A percentile compares a stretch with the other conserved stretches of the same genome.
Conservation (phyloP, 2,888 invertebrate genomes). For the Nomada lathburiana region DNA sequence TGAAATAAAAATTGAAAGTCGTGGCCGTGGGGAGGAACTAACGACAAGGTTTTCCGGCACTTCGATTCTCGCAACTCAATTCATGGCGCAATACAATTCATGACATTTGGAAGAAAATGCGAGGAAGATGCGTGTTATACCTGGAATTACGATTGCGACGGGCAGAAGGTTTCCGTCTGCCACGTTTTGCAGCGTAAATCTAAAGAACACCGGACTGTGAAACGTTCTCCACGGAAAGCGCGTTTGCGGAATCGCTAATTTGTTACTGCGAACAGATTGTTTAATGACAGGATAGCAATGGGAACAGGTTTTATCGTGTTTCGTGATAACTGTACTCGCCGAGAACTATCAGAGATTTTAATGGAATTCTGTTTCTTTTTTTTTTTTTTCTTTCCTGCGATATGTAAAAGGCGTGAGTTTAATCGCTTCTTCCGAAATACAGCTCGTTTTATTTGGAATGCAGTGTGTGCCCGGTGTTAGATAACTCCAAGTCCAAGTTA, state of each 20-base stretch:
- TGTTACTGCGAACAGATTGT: background rate
- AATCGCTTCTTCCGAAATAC: conserved; percentile 5
- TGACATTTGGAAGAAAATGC: too few species aligned
- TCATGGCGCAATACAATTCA: too few species aligned
- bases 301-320: too few species aligned
- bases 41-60: too few species aligned
- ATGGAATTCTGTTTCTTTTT: background rate
- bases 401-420: background rate
- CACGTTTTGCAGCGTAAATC: conserved; percentile 5
- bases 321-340: background rate
- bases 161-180: conserved; percentile 20
- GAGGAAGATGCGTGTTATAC: conserved; percentile 20
- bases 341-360: background rate
- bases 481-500: conserved; percentile 6
- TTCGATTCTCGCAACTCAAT: too few species aligned
- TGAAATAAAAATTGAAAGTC: too few species aligned
- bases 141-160: conserved; percentile 55
- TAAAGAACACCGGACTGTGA: conserved; percentile 4
- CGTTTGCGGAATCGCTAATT: background rate
- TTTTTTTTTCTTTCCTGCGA: too few species aligned
- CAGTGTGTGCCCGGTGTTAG: conserved; percentile 3
- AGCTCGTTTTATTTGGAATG: conserved; percentile 1
- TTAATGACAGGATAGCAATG: too few species aligned
- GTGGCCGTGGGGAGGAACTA: too few species aligned
- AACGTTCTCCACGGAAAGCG: too few species aligned